Conservation (phyloP, 1,140 invertebrate species). For the Saccostrea echinata region DNA sequence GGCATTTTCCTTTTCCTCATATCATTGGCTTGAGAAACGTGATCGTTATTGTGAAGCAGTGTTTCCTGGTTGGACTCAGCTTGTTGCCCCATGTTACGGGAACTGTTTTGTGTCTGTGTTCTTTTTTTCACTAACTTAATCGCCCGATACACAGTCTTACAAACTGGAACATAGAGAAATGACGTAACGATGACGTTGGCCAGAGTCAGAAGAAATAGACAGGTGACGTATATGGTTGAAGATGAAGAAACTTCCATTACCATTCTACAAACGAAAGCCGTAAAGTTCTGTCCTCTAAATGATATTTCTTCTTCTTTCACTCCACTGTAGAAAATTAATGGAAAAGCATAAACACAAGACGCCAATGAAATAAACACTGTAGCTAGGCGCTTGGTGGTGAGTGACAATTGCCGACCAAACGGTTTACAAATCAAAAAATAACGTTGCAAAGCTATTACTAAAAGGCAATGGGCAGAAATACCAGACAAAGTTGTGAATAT, state of each 20-base stretch:
- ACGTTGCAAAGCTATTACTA: conserved; percentile 6
- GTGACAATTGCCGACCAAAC: neutral
- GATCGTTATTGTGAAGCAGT: neutral
- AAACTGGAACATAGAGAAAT: neutral
- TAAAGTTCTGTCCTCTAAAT: neutral
- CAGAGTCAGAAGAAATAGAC: neutral
- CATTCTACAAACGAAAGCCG: neutral
- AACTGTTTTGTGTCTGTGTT: neutral
- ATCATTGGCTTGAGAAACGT: neutral
- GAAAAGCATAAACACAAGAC: neutral
- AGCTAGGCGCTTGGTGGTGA: neutral
- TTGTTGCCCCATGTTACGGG: neutral
- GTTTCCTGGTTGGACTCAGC: neutral
- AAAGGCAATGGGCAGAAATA: neutral
- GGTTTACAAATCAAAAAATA: neutral
- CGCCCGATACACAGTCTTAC: neutral
- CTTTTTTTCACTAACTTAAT: neutral
- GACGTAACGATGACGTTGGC: neutral
- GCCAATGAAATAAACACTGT: neutral
- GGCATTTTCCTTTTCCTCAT: neutral
- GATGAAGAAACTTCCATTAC: neutral
- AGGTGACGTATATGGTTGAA: neutral
- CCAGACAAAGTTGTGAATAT: conserved; percentile 12
- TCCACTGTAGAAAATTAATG: neutral
- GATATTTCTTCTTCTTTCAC: neutral